Evolutionary conservation across 2,888 invertebrate species (phyloP), one percentile per base, ranked within the genome.

Genomic region (Lasioglossum morio): DNA sequence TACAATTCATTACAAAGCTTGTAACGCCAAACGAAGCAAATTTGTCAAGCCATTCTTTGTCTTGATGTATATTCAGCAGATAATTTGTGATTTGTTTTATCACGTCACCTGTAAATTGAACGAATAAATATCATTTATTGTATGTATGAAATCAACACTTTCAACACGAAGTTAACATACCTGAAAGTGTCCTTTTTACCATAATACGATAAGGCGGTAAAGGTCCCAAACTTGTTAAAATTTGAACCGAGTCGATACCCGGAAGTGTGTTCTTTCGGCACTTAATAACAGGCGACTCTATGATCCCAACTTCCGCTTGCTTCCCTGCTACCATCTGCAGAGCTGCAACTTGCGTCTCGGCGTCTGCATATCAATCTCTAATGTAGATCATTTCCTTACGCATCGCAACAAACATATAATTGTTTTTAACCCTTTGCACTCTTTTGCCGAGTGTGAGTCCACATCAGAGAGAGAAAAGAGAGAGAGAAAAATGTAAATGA

Each of bases 131-230:
- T 66, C 34, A 73, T 72, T 80, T 7, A 72, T 30, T 46, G 14
- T 14, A 77, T 70, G 70, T 14, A n/a, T 34, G 57, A 72, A 75
- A 30, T 14, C 34, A 30, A 77, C 1, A 72, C 7, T 72, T n/a
- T 14, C 43, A 30, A 77, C 1, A 72, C 10, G 37, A 23, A 34
- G 40, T 40, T 69, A 8, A 40, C 63, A 43, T 94, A 97, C 97
- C 96, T 94, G 96, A 90, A 81, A 97, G 92, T 84, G 96, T 96
- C 34, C 96, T 94, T 92, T 97, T 97, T 81, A 96, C 95, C 74
- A 97, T 96, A 70, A 97, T 95, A 2, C 97, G 97, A 91, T 97
- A 97, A 0, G 97, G 96, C 2, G 97, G 97, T 66, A 97, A 94
- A 30, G 97, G 97, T 34, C 97, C 97, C 90, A 97, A 95, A 43